Evolutionary conservation across 2,797 vertebrate species (phyloP), one percentile per base, ranked within the genome.

Genomic region (Pristis pectinata): DNA sequence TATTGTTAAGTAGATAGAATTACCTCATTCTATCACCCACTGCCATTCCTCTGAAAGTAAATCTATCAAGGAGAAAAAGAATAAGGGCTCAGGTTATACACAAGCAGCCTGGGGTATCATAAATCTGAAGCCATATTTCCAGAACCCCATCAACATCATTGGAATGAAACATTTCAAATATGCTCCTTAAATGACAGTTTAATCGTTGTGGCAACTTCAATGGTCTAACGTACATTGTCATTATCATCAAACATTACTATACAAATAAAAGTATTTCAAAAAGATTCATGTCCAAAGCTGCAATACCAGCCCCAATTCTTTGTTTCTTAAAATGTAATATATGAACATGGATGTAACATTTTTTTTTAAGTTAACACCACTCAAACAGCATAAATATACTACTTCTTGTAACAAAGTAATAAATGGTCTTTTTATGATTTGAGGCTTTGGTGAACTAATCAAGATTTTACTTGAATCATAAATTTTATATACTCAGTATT

Each of bases 1-100:
- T 94, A 94, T 70, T 94, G 67, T 94, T 94, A 94, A 94, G 92
- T 94, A 94, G 92, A 95, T 96, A 96, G 95, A 96, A 96, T 99
- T 99, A 99, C 99, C 99, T 99, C 98, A 99, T 99, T 97, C 99
- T 99, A 98, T 99, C 98, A 97, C 98, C 98, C 98, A 99, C 97
- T 96, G 99, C 97, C 96, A 98, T 98, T 98, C 98, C 98, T 98
- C 98, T 98, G 98, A 98, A 97, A 99, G 97, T 98, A 98, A 98
- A 98, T 98, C 98, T 99, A 98, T 95, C 97, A 97, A 97, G 96
- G 97, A 97, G 97, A 97, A 98, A 94, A 94, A 94, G 70, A 94
- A 94, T 74, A 94, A 93, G 92, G 92, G 67, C 92, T 94, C 92
- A 76, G 92, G 27, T 94, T 94, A 94, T 94, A 94, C 41, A 74